Evolutionary conservation across 2,888 invertebrate genomes (phyloP).

Genomic region (Lampropteryx suffumata): DNA sequence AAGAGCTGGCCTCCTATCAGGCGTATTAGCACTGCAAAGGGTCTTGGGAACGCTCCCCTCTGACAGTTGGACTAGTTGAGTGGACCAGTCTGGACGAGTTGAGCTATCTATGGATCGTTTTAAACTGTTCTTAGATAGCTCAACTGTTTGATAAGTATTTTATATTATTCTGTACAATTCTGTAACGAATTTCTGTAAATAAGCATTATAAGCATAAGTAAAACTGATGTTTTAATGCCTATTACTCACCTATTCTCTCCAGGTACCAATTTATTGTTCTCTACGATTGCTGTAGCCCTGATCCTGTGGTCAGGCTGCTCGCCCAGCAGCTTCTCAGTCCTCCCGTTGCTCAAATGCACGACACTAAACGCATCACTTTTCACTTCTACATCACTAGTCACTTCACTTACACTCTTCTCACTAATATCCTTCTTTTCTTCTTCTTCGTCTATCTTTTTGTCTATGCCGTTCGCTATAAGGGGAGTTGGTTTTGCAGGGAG

Average conservation of each 20-base stretch:
- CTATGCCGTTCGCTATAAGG: slow-evolving; percentile 71
- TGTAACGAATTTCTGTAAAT: too few species aligned
- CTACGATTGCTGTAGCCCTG: slow-evolving; percentile 84
- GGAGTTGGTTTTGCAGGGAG: slow-evolving; percentile 75
- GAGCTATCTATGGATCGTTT: too few species aligned
- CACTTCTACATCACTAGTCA: slow-evolving; percentile 73
- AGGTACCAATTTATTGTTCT: slow-evolving; percentile 83
- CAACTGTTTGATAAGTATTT: too few species aligned
- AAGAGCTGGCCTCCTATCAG: too few species aligned
- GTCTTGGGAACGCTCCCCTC: too few species aligned
- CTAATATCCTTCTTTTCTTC: slow-evolving; percentile 66
- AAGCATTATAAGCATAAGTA: too few species aligned
- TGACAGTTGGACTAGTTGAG: too few species aligned
- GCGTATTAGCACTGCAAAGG: too few species aligned
- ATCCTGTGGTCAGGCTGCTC: slow-evolving; percentile 84
- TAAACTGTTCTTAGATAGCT: too few species aligned
- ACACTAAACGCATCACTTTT: slow-evolving; percentile 71
- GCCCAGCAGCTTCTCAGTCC: slow-evolving; percentile 89
- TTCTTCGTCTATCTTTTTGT: slow-evolving; percentile 55
- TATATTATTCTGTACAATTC: too few species aligned
- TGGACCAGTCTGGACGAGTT: too few species aligned
- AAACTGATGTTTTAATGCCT: too few species aligned
- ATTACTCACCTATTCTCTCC: slow-evolving; percentile 82
- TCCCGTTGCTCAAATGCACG: slow-evolving; percentile 84
- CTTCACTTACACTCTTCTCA: slow-evolving; percentile 70